Evolutionary conservation across 1,140 invertebrate species (phyloP).

Genomic region (Atta texana): DNA sequence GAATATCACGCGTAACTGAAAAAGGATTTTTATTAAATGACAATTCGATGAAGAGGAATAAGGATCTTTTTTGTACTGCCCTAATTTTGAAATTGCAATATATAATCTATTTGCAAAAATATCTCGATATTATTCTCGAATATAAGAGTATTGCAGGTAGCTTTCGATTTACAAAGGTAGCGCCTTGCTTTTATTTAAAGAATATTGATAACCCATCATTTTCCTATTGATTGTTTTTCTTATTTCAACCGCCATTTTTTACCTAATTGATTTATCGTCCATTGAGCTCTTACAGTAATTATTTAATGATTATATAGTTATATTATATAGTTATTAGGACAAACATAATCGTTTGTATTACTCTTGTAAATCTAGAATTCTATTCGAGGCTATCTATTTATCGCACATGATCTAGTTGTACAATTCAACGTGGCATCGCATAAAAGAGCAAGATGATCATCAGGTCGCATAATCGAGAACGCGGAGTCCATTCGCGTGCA

Average conservation of each 20-base stretch:
- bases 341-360: too few relatives aligned
- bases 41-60: neutral
- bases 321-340: too few relatives aligned
- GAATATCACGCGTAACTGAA: neutral
- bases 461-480: conserved; percentile 76
- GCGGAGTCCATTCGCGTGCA: conserved; percentile 59
- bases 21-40: neutral
- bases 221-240: too few relatives aligned
- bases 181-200: too few relatives aligned
- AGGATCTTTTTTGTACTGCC: neutral
- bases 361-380: too few relatives aligned
- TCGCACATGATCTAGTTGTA: conserved; percentile 73
- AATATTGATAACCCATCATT: too few relatives aligned
- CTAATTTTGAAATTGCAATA: neutral
- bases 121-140: too few relatives aligned
- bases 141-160: conserved; percentile 38
- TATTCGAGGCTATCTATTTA: conserved; percentile 51
- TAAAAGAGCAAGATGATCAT: conserved; percentile 73
- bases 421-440: conserved; percentile 74
- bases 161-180: too few relatives aligned
- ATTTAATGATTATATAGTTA: too few relatives aligned
- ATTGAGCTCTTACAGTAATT: too few relatives aligned
- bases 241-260: too few relatives aligned
- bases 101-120: neutral
- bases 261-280: too few relatives aligned